Base-by-base conservation (phyloP, 2,888 invertebrate species). In the Anthrax anthrax region DNA sequence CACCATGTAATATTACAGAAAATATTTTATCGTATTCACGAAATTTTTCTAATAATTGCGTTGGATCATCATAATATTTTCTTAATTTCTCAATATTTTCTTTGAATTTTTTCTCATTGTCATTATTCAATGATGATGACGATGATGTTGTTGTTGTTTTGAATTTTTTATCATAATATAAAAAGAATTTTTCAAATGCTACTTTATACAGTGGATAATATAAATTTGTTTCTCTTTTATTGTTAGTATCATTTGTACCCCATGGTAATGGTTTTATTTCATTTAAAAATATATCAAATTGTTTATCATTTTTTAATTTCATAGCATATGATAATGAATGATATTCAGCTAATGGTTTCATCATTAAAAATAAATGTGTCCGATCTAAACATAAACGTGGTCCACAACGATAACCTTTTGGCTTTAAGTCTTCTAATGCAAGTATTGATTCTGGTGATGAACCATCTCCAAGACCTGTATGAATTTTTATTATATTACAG, bases 131-230 rank as follows among this genome's bases (percentile, higher is more conserved):
- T 18, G n/a, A 13, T 18, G 40, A 39, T 16, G 34, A 40, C 10
- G 29, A 34, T 32, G 17, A 18, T 13, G 6, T 2, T 16, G 10
- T 10, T 13, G 37, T 16, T 5, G 19, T 27, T 36, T 19, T 27
- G n/a, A n/a, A n/a, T 2, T 18, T 37, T 41, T 48, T 59, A 45
- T 65, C 63, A 41, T 57, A 60, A 47, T 57, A 63, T 10, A 56
- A 58, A 49, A 54, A 67, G 34, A 67, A 62, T 16, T 67, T 59
- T 49, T 62, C 61, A 44, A 67, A 65, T 2, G 61, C 63, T 8
- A 55, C 48, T 14, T 58, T 56, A 45, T 62, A 67, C 1, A 64
- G 12, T 3, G 55, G 51, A 18, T 57, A 55, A 48, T 60, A 67
- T 3, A 60, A n/a, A 50, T 61, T 61, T 1, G 52, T 32, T 34